phyloP scores from a whole-genome alignment of 1,140 invertebrate species.

The Drosophila orosa region DNA sequence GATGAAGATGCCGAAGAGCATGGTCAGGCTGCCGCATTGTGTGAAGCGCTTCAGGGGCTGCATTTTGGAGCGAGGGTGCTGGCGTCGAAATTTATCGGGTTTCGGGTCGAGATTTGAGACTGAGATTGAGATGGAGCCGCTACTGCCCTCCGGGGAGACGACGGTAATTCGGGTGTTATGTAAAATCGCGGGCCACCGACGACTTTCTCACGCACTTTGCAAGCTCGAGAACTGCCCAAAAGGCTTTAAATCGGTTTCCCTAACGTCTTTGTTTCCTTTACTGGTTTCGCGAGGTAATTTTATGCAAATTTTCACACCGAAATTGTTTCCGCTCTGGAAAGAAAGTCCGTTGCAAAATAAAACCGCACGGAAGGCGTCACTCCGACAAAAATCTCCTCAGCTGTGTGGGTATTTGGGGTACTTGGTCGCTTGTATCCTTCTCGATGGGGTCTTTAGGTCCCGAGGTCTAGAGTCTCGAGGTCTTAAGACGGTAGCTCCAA shows the following conservation, averaged over 20 bases:
- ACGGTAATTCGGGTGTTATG: slow-evolving; percentile 36
- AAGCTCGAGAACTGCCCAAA: slow-evolving; percentile 39
- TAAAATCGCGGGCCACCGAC: slow-evolving; percentile 39
- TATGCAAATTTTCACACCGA: slow-evolving; percentile 55
- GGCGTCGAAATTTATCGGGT: slow-evolving; percentile 13
- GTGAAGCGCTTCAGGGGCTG: slow-evolving; percentile 83
- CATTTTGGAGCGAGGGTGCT: slow-evolving; percentile 55
- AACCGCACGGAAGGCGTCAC: slow-evolving; percentile 46
- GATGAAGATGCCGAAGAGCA: slow-evolving; percentile 83
- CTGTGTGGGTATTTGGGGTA: slow-evolving; percentile 25
- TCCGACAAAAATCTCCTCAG: slow-evolving; percentile 38
- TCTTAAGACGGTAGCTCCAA: slow-evolving; percentile 34
- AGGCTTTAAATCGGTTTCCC: slow-evolving; percentile 35
- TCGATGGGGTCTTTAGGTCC: slow-evolving; percentile 13
- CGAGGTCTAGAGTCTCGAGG: slow-evolving; percentile 14
- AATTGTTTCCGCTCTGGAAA: slow-evolving; percentile 49
- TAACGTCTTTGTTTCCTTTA: slow-evolving; percentile 9
- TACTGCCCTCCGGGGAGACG: slow-evolving; percentile 1
- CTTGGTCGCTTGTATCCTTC: slow-evolving; percentile 3
- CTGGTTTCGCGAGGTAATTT: slow-evolving; percentile 36
- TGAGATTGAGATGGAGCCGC: slow-evolving; percentile 2
- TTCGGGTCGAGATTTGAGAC: slow-evolving; percentile 9
- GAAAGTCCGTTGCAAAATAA: slow-evolving; percentile 35
- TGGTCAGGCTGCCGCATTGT: slow-evolving; percentile 83
- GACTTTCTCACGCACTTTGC: slow-evolving; percentile 54